Evolutionary conservation across 2,113 vertebrate species (phyloP).

Genomic region (Sylvicapra grimmia): DNA sequence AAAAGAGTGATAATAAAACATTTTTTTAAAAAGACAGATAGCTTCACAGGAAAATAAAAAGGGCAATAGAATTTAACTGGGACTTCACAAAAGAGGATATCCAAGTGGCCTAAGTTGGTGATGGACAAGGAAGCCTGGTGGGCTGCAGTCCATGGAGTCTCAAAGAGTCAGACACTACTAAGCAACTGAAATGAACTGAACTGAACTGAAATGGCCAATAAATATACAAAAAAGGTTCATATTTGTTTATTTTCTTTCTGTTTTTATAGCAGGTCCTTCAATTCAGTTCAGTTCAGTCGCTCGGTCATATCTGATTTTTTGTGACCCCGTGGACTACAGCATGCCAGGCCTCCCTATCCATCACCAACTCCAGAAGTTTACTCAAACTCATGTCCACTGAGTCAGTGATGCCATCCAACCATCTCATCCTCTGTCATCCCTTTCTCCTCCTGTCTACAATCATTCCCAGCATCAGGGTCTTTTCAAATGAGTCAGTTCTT

Average conservation of each 20-base stretch:
- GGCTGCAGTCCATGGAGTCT: too few species aligned
- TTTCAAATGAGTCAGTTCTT: background rate
- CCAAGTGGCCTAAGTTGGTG: background rate
- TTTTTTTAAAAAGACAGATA: background rate
- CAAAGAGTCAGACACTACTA: too few species aligned
- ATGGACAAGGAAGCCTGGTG: too few species aligned
- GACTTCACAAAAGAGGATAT: background rate
- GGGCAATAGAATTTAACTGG: background rate
- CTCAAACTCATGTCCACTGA: background rate
- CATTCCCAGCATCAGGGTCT: background rate
- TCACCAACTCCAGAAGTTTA: background rate
- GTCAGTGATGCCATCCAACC: background rate
- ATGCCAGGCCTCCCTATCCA: background rate
- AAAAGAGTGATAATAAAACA: background rate
- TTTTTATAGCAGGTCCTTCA: background rate
- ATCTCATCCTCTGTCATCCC: background rate
- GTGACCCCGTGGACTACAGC: background rate
- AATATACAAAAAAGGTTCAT: background rate
- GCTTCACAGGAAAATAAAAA: background rate
- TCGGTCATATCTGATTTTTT: too few species aligned
- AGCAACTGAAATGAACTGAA: too few species aligned
- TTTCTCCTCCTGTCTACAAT: background rate
- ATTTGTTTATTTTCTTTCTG: background rate
- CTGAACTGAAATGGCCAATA: background rate
- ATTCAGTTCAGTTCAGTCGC: background rate